Base-by-base conservation (phyloP, 1,140 invertebrate species). In the Hylaeus anthracinus region DNA sequence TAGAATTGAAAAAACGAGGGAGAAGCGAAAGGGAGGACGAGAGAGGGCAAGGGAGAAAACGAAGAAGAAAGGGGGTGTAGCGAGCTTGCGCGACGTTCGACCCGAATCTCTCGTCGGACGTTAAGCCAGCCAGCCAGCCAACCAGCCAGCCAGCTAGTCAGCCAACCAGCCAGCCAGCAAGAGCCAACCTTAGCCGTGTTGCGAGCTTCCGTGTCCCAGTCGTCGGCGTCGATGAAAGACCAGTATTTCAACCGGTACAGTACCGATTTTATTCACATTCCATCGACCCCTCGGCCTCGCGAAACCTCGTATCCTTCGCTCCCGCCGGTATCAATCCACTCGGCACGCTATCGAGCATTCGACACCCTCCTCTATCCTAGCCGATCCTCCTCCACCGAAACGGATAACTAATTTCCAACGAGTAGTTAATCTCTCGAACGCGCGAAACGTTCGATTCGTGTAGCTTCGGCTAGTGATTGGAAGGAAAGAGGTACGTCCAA, bases 61-160 rank as follows among this genome's bases (percentile, higher is more conserved):
- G 75, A 80, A 86, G 89, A 86, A 67, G 74, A 79, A 78, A 72
- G 74, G 89, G 81, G 76, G 76, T 76, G 86, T 82, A 89, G 85
- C 74, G 89, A 91, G 91, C 88, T 91, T 92, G 92, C 92, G 92
- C 92, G 90, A 91, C 90, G 86, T 92, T 92, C 91, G 90, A 91
- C 90, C 90, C 87, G 88, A 89, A 82, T 86, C 86, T 82, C 86
- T 83, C 82, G 65, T 87, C 86, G 83, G 72, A 85, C 81, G 71
- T 78, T 86, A 84, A 86, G 81, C 84, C 60, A 87, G 70, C 84
- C 75, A 81, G 48, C 67, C n/a, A 79, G n/a, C 67, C 8, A 63
- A 37, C 76, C 39, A 85, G 43, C 64, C 8, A 84, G 63, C 67
- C 9, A 77, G 51, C 74, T 58, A 88, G 82, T 45, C 64, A 82